phyloP scores from a whole-genome alignment of 2,797 vertebrate species.

The Labeo calbasu region DNA sequence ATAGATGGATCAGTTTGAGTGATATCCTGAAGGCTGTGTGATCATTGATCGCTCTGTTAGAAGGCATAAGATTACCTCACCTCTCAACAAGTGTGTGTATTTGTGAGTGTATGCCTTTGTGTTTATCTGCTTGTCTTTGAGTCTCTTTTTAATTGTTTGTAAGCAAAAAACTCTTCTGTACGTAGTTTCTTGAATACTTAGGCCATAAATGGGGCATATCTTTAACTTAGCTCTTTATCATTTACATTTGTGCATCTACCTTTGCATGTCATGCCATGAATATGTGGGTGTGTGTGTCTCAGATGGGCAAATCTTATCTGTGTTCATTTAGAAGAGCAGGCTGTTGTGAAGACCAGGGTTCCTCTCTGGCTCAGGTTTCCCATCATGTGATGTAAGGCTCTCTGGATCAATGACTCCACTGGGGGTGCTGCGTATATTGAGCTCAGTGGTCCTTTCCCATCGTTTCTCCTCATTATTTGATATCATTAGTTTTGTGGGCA shows the following conservation, averaged over 20 bases:
- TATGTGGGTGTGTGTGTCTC: neutral
- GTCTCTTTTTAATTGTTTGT: neutral
- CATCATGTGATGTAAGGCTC: slow-evolving; percentile 76
- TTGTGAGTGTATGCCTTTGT: neutral
- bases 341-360: slow-evolving; percentile 17
- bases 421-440: slow-evolving; percentile 62
- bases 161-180: neutral
- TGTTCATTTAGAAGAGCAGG: slow-evolving; percentile 27
- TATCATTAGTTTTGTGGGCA: neutral
- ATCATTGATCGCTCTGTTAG: slow-evolving; percentile 43
- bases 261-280: neutral
- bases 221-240: neutral
- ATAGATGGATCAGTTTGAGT: slow-evolving; percentile 48
- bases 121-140: slow-evolving; percentile 2
- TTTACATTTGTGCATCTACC: neutral
- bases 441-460: slow-evolving; percentile 14
- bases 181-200: neutral
- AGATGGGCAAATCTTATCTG: slow-evolving; percentile 47
- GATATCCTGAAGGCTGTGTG: slow-evolving; percentile 38
- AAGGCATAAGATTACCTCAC: slow-evolving; percentile 31
- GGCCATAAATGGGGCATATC: neutral
- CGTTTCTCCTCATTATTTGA: neutral
- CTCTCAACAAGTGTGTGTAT: slow-evolving; percentile 36
- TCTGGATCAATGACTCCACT: slow-evolving; percentile 78
- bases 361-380: slow-evolving; percentile 74